Evolutionary conservation across 2,797 vertebrate species (phyloP).

Genomic region (Sternotherus odoratus): DNA sequence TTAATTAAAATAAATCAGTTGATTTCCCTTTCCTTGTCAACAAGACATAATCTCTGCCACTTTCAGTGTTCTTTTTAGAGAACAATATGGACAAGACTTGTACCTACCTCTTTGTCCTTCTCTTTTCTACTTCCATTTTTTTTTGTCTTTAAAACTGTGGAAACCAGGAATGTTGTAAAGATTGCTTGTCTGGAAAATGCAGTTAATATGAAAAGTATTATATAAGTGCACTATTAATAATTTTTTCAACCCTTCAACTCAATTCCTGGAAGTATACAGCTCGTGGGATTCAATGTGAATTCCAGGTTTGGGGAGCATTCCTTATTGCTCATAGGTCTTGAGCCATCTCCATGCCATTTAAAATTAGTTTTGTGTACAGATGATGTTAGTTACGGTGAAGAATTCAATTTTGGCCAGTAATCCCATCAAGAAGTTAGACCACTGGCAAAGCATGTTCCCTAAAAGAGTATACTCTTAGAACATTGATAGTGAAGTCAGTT

Average conservation of each 20-base stretch:
- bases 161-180: not conserved
- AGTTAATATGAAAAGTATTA: not conserved
- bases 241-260: not conserved
- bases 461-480: not conserved
- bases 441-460: not conserved
- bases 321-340: not conserved
- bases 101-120: not conserved
- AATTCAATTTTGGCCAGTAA: not conserved
- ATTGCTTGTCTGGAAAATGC: not conserved
- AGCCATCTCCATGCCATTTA: not conserved
- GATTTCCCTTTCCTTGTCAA: not conserved
- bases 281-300: not conserved
- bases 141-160: not conserved
- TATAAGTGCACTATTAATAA: accelerated
- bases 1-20: not conserved
- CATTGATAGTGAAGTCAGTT: not conserved
- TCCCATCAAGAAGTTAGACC: not conserved
- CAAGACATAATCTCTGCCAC: not conserved
- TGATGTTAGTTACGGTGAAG: not conserved
- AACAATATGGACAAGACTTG: not conserved
- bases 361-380: not conserved
- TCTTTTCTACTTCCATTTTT: not conserved
- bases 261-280: not conserved
- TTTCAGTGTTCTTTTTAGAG: not conserved
- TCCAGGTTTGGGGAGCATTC: not conserved